A percentile compares a stretch with the other conserved stretches of the same genome.
These are phyloP conservation scores for Apaloderma vittatum DNA, from an alignment of 2,113 vertebrate species.

Conservation along the genomic window DNA sequence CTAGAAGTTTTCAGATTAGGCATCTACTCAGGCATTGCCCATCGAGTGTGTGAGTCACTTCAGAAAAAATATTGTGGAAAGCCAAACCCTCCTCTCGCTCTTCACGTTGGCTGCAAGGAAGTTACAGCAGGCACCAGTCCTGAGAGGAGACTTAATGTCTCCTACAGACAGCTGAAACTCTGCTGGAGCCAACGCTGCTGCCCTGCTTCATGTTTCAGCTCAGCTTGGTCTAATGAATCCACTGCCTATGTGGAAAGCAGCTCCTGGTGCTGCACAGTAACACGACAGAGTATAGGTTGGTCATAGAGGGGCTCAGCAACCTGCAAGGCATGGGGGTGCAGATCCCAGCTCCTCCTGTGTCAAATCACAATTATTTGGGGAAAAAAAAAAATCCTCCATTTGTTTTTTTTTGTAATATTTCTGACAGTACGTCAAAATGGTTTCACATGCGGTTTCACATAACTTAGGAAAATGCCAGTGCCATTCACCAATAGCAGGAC, in stretches of 20 bases:
- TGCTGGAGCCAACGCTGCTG: accelerated
- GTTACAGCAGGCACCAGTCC: background rate
- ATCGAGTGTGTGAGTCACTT: background rate
- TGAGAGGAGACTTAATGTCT: background rate
- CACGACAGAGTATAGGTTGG: background rate
- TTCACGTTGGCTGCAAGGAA: background rate
- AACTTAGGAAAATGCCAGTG: background rate
- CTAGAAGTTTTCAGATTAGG: background rate
- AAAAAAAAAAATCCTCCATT: background rate
- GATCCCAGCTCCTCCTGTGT: background rate
- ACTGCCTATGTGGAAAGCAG: background rate
- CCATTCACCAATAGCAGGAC: background rate
- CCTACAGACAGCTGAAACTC: background rate
- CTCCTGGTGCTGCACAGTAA: background rate
- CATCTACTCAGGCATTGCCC: background rate
- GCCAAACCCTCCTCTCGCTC: background rate
- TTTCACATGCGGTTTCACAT: background rate
- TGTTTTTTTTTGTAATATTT: background rate
- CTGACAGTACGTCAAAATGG: background rate
- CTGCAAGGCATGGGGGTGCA: background rate
- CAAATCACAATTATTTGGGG: background rate
- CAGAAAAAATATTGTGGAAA: background rate
- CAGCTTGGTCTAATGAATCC: background rate
- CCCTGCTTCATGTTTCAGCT: background rate
- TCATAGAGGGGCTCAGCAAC: background rate